Evolutionary conservation across 1,140 invertebrate genomes (phyloP), one percentile per base, ranked within the genome.

Genomic region (Aphis craccivora): DNA sequence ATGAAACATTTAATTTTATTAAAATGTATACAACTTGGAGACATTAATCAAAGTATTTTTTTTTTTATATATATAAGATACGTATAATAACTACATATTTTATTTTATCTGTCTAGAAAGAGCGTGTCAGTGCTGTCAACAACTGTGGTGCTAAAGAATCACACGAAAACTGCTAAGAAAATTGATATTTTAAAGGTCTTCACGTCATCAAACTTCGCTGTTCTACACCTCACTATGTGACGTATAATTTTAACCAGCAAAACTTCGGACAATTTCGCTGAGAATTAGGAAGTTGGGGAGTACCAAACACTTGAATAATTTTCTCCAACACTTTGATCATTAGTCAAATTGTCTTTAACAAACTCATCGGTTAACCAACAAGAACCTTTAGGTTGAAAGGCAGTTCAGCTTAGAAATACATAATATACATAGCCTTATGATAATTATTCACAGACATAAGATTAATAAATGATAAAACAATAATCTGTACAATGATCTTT

Each of bases 11-110:
- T 90, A 23, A 37, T 89, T 53, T 89, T 89, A 88, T 88, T 88
- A 37, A 51, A 60, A 90, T 90, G 9, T 90, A 55, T 90, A 90
- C 22, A 51, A 90, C 88, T 55, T 60, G 53, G 25, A 67, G 53
- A 90, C 89, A 90, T 90, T 30, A 90, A 90, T 90, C 89, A 90
- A 60, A 90, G 37, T 20, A 7, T 90, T 60, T 67, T 90, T 45
- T 43, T 51, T 51, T n/a, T n/a, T n/a, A n/a, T n/a, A n/a, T n/a
- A 48, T 67, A 30, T 43, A 60, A 18, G 53, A 60, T 67, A 90
- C 37, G 37, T 90, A 67, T 67, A 43, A 90, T 43, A 67, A 90
- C 37, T 67, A 90, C 51, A 90, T 90, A 90, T 90, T 90, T 90
- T 90, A 90, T 90, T 90, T 25, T 90, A 40, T 67, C 89, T 67